Percentiles rank a stretch among this genome's conserved stretches.
phyloP scores from a whole-genome alignment of 2,113 vertebrate genomes.

The Passerina amoena region DNA sequence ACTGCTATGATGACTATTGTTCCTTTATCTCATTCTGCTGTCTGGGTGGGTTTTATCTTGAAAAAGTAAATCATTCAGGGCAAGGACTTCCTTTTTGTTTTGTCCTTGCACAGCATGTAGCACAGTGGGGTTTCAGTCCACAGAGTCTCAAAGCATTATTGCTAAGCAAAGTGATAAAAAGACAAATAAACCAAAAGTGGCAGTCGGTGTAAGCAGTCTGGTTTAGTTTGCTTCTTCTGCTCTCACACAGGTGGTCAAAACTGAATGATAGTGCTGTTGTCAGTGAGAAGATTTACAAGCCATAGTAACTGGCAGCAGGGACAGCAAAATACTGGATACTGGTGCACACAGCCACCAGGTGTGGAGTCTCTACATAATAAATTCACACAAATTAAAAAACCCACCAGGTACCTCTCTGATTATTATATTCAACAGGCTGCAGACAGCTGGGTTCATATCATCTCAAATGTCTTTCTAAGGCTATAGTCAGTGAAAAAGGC shows the following conservation, averaged over 20 bases:
- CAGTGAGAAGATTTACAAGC: background rate
- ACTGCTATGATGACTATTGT: background rate
- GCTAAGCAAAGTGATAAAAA: background rate
- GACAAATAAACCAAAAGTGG: background rate
- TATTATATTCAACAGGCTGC: background rate
- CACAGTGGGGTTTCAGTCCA: background rate
- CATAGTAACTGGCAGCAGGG: background rate
- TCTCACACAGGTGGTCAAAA: background rate
- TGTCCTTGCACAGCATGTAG: background rate
- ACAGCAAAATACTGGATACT: background rate
- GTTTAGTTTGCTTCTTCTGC: background rate
- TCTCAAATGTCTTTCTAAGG: background rate
- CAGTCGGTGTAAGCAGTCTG: background rate
- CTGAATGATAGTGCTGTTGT: background rate
- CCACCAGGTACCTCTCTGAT: rapidly evolving
- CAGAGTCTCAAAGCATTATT: background rate
- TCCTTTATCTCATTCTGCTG: background rate
- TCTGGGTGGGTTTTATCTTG: background rate
- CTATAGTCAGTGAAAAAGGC: background rate
- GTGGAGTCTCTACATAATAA: background rate
- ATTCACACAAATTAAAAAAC: background rate
- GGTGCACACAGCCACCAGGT: background rate
- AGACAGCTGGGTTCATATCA: background rate
- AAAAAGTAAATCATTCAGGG: background rate
- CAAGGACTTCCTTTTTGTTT: background rate